Conservation (phyloP, 2,797 vertebrate species). For the Craterocephalus amniculus region DNA sequence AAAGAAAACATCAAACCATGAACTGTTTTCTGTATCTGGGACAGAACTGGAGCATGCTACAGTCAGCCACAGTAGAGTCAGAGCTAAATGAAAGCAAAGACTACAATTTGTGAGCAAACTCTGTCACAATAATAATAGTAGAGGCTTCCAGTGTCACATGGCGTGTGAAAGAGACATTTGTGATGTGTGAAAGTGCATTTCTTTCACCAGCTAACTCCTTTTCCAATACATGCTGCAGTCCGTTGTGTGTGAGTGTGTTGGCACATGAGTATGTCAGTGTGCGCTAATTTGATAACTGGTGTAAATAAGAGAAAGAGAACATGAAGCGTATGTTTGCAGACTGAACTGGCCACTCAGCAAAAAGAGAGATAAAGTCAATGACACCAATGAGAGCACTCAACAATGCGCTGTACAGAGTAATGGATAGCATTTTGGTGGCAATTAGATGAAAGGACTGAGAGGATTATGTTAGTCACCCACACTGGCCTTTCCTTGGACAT, state of each 20-base stretch:
- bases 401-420: slow-evolving; percentile 16
- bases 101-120: not conserved
- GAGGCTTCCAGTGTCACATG: not conserved
- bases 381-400: slow-evolving; percentile 47
- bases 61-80: not conserved
- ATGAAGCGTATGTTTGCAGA: slow-evolving; percentile 17
- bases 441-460: slow-evolving; percentile 46
- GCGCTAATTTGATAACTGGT: slow-evolving; percentile 20
- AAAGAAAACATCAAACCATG: not conserved
- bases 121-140: not conserved
- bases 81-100: not conserved
- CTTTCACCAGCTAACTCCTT: not conserved
- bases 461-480: slow-evolving; percentile 3
- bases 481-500: slow-evolving; percentile 33
- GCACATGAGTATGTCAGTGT: not conserved
- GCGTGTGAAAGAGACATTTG: not conserved
- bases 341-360: slow-evolving; percentile 43
- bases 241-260: slow-evolving; percentile 2
- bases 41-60: not conserved
- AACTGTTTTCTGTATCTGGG: not conserved
- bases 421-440: slow-evolving; percentile 42
- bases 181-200: slow-evolving; percentile 4
- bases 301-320: slow-evolving; percentile 2
- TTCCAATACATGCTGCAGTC: not conserved
- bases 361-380: slow-evolving; percentile 56